A percentile compares a stretch with the other conserved stretches of the same genome.
phyloP scores from a whole-genome alignment of 1,140 invertebrate genomes.

The Plutomurus gul region DNA sequence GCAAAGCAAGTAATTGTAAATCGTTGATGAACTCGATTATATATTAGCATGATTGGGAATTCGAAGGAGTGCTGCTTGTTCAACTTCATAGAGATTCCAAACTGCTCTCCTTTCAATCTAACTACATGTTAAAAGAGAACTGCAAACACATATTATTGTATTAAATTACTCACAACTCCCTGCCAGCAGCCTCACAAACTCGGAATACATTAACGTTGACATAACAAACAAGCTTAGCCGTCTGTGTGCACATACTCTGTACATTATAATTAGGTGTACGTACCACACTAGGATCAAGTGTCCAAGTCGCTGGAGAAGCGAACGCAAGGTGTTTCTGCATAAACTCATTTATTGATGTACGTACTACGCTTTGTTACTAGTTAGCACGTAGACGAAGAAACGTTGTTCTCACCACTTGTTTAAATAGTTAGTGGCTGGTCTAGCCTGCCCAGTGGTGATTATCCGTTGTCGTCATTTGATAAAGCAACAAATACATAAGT shows the following conservation, averaged over 20 bases:
- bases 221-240: not conserved
- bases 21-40: not conserved
- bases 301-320: not conserved
- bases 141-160: not conserved
- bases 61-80: not conserved
- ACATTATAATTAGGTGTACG: no score
- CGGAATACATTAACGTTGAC: not conserved
- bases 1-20: not conserved
- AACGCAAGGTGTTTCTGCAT: slow-evolving; percentile 16
- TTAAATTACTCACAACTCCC: not conserved
- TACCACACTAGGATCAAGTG: no score
- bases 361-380: no score
- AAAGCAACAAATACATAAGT: not conserved
- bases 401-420: no score
- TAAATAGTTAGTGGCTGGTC: no score
- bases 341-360: no score
- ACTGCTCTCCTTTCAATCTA: not conserved
- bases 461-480: not conserved
- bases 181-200: not conserved
- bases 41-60: not conserved
- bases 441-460: no score
- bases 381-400: no score
- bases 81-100: not conserved
- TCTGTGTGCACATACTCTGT: not conserved
- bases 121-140: not conserved